Percentiles rank a stretch among this genome's conserved stretches.
These are phyloP conservation scores for Platichthys flesus DNA, from an alignment of 2,113 vertebrate species.

Conservation along the genomic window DNA sequence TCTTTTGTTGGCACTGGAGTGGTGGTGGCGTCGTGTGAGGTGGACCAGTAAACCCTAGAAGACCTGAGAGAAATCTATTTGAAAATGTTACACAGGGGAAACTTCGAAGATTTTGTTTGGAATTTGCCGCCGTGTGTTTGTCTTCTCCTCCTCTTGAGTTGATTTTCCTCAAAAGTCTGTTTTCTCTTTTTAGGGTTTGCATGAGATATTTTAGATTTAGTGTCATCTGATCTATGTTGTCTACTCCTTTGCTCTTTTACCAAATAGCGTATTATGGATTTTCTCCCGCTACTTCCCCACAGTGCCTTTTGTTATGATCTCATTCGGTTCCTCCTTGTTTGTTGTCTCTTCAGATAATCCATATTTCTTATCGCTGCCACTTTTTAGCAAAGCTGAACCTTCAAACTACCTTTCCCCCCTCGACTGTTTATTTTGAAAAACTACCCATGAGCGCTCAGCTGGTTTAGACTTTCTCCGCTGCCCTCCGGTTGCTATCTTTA, in stretches of 20 bases:
- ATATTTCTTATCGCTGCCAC: background rate
- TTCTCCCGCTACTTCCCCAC: background rate
- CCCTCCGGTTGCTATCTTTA: slow-evolving; percentile 54
- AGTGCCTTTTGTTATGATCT: background rate
- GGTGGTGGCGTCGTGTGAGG: background rate
- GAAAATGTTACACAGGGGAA: background rate
- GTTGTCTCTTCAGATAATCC: background rate
- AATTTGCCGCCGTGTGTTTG: background rate
- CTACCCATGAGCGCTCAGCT: slow-evolving; percentile 4
- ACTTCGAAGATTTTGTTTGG: background rate
- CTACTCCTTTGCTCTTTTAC: background rate
- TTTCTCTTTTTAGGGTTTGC: background rate
- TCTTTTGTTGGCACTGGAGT: background rate
- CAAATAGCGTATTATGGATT: too few relatives aligned
- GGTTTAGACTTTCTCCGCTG: slow-evolving; percentile 26
- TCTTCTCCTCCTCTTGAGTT: slow-evolving; percentile 19
- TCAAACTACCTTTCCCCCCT: background rate
- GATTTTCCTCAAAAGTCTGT: background rate
- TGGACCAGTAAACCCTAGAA: background rate
- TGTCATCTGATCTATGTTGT: slow-evolving; percentile 5
- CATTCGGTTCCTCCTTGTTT: background rate
- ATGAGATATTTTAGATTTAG: background rate
- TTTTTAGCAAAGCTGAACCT: slow-evolving; percentile 1
- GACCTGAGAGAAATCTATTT: background rate
- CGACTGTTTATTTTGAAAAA: slow-evolving; percentile 15